These are phyloP conservation scores for Steinernema khuongi DNA, from an alignment of 1,140 invertebrate species.

Conservation along the genomic window DNA sequence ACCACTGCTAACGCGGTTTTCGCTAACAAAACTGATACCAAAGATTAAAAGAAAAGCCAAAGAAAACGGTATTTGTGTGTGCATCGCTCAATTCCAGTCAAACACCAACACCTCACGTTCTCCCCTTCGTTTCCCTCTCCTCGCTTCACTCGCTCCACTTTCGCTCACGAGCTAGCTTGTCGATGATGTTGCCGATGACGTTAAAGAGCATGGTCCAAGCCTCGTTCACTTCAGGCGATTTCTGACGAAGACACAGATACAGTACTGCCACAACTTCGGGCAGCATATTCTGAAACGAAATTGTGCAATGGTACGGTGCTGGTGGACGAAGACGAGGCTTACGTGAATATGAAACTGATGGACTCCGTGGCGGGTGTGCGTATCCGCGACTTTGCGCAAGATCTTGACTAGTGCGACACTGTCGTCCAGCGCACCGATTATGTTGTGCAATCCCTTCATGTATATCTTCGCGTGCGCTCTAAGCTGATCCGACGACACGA, in stretches of 20 bases:
- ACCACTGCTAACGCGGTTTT: too few relatives aligned
- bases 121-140: neutral
- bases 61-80: neutral
- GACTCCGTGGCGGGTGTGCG: constrained; percentile 46
- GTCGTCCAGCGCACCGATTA: constrained; percentile 46
- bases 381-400: constrained; percentile 39
- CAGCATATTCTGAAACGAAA: constrained; percentile 40
- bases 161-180: constrained; percentile 3
- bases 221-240: constrained; percentile 18
- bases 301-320: neutral
- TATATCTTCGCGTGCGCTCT: constrained; percentile 45
- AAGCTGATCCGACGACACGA: constrained; percentile 41
- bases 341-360: constrained; percentile 48
- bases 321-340: constrained; percentile 11
- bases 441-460: constrained; percentile 43
- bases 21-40: neutral
- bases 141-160: constrained; percentile 6
- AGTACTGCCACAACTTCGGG: constrained; percentile 34
- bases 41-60: neutral
- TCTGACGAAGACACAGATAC: constrained; percentile 6
- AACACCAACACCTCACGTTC: neutral
- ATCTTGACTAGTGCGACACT: constrained; percentile 28
- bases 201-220: constrained; percentile 29
- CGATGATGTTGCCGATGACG: constrained; percentile 35
- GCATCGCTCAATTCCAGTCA: too few relatives aligned